Evolutionary conservation across 2,113 vertebrate genomes (phyloP).

Genomic region (Pholis gunnellus): DNA sequence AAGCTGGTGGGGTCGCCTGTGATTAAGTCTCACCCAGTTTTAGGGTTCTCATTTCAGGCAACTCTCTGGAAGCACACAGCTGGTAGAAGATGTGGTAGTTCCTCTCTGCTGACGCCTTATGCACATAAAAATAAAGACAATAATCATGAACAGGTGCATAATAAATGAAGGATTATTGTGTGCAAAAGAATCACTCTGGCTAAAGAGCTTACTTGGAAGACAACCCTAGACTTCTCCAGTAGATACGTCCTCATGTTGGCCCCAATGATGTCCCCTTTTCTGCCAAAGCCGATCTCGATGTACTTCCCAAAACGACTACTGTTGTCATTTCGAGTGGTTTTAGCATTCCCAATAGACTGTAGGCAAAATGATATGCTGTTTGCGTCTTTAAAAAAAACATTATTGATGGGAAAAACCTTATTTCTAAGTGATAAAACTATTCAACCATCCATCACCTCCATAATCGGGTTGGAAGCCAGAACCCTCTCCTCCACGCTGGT

Average conservation of each 20-base stretch:
- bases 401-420: neutral
- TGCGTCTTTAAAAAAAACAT: neutral
- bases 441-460: constrained; percentile 80
- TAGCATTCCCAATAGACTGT: constrained; percentile 88
- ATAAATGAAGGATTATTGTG: neutral
- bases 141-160: neutral
- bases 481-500: constrained; percentile 85
- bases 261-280: constrained; percentile 79
- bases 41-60: constrained; percentile 80
- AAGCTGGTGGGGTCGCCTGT: neutral
- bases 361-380: neutral
- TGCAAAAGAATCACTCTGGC: neutral
- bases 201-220: constrained; percentile 82
- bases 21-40: constrained; percentile 77
- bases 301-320: constrained; percentile 89
- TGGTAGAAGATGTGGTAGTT: constrained; percentile 89
- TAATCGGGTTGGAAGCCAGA: constrained; percentile 86
- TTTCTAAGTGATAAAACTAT: neutral
- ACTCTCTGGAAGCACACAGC: constrained; percentile 83
- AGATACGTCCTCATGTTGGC: constrained; percentile 87
- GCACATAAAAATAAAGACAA: neutral
- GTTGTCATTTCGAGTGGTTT: constrained; percentile 87
- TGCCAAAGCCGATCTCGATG: constrained; percentile 85
- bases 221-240: constrained; percentile 87
- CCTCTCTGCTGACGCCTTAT: constrained; percentile 81